Conservation (phyloP, 2,113 vertebrate species). For the Calyptomena viridis region DNA sequence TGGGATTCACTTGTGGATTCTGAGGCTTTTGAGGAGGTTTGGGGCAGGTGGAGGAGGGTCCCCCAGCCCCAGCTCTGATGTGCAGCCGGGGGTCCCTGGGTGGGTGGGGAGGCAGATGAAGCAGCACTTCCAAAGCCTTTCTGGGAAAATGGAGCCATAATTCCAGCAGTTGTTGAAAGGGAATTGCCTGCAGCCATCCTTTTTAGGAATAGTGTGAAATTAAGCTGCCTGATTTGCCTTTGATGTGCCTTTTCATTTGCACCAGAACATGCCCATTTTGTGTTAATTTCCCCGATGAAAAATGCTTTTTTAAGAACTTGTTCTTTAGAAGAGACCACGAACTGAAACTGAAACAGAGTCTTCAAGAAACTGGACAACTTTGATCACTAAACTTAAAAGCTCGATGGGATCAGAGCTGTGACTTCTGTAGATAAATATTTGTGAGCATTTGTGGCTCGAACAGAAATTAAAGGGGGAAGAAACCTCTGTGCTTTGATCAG, state of each 20-base stretch:
- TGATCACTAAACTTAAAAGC: slow-evolving; percentile 8
- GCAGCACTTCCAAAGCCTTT: background rate
- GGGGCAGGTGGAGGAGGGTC: background rate
- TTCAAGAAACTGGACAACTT: background rate
- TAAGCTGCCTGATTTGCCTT: background rate
- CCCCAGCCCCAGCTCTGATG: rapidly evolving
- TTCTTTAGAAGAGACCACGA: background rate
- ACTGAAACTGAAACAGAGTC: background rate
- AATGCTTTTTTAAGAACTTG: background rate
- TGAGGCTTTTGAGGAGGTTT: background rate
- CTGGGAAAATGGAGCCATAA: background rate
- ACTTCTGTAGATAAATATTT: background rate
- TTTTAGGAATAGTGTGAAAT: background rate
- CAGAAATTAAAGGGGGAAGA: background rate
- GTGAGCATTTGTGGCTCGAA: background rate
- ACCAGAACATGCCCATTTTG: background rate
- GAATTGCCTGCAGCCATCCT: background rate
- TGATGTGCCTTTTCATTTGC: background rate
- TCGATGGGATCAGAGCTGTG: background rate
- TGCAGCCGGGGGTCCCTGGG: background rate
- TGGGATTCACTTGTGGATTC: background rate
- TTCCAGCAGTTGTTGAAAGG: background rate
- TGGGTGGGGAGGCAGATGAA: background rate
- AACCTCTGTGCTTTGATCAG: background rate
- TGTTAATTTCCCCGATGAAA: background rate